Base-by-base conservation (phyloP, 1,140 invertebrate genomes). In the Matsumurasca onukii region DNA sequence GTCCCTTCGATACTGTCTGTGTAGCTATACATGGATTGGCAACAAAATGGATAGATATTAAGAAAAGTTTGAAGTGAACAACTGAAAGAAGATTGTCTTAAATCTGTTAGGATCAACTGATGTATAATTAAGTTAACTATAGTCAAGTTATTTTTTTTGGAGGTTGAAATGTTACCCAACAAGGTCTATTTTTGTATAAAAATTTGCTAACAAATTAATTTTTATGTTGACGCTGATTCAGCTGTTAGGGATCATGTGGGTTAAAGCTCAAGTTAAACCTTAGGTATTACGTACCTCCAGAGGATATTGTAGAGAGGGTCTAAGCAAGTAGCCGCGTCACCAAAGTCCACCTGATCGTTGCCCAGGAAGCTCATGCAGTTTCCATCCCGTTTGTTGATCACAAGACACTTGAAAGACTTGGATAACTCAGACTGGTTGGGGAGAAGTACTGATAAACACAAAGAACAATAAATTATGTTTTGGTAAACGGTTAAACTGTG, bases 261-360 rank as follows among this genome's bases (percentile, higher is more conserved):
- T n/a, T n/a, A n/a, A n/a, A n/a, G n/a, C n/a, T n/a, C n/a, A n/a
- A n/a, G n/a, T n/a, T n/a, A n/a, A n/a, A n/a, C n/a, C n/a, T n/a
- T n/a, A n/a, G n/a, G 5, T 39, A 39, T 20, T 15, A 59, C 49
- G 69, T 69, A 94, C 64, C 92, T 91, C 91, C 91, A 94, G 1
- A 95, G 82, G 3, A 93, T 87, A 77, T 93, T 91, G 75, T 92
- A 93, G 17, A 90, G 79, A n/a, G 94, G 93, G 83, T 98, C 95
- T 69, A 98, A 81, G 75, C 90, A 93, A 0, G 90, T 86, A 34
- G 73, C 66, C 45, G 89, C 85, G 69, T 89, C 86, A 51, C 83
- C 86, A 68, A 95, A 90, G 76, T 92, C 88, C 0, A 90, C 88
- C 78, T 95, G 93, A 73, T 93, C 89, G 20, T 80, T 78, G 1